Conservation (phyloP, 2,797 vertebrate species). For the Gorsachius magnificus region DNA sequence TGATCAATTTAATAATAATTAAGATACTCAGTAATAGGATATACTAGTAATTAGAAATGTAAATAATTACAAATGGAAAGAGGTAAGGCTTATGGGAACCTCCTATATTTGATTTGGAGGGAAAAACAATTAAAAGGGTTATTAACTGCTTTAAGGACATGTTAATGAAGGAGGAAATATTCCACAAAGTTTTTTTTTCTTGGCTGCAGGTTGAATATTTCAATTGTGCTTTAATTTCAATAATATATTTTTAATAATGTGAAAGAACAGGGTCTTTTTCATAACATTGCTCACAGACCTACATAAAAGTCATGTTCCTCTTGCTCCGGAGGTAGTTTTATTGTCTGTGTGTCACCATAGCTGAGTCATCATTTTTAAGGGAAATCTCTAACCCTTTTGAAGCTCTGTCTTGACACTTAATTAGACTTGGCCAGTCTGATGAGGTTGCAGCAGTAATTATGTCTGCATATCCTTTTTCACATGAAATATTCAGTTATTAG, state of each 20-base stretch:
- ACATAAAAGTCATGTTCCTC: neutral
- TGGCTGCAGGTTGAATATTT: neutral
- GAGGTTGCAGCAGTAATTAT: slow-evolving; percentile 38
- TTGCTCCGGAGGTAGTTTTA: neutral
- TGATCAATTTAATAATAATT: neutral
- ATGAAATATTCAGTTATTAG: slow-evolving; percentile 47
- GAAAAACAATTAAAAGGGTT: neutral
- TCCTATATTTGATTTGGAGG: neutral
- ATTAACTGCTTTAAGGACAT: neutral
- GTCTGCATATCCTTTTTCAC: neutral
- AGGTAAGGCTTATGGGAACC: neutral
- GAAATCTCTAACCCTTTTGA: slow-evolving; percentile 4
- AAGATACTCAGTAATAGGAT: neutral
- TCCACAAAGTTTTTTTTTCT: neutral
- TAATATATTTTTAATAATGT: neutral
- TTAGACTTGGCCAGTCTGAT: slow-evolving; percentile 29
- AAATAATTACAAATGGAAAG: neutral
- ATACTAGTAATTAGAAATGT: neutral
- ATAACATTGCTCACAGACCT: neutral
- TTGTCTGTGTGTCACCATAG: neutral
- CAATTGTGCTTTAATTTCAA: neutral
- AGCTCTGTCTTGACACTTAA: slow-evolving; percentile 15
- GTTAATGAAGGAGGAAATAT: neutral
- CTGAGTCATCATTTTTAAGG: neutral
- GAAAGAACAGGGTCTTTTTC: neutral